Evolutionary conservation across 2,888 invertebrate genomes (phyloP).

Genomic region (Lasioglossum leucozonium): DNA sequence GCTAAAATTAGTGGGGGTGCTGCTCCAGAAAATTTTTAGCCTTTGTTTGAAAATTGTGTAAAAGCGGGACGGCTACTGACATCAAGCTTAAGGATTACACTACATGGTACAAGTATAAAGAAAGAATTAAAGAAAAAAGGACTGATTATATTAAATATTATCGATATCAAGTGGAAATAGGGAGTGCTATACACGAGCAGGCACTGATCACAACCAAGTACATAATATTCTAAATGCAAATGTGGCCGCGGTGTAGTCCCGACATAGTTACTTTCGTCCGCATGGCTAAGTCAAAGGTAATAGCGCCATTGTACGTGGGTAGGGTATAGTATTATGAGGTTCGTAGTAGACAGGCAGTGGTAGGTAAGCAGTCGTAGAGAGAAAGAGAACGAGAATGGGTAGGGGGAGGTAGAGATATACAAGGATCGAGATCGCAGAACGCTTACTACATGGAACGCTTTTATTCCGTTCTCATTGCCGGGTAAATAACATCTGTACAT

Average conservation of each 20-base stretch:
- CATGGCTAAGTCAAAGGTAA: slow-evolving; percentile 56
- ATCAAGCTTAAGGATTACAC: too few species aligned
- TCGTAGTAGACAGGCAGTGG: slow-evolving; percentile 29
- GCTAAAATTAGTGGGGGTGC: too few species aligned
- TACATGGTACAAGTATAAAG: too few species aligned
- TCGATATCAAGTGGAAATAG: too few species aligned
- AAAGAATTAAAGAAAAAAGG: too few species aligned
- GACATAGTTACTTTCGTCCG: slow-evolving; percentile 50
- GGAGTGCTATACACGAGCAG: too few species aligned
- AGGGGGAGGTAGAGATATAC: slow-evolving; percentile 68
- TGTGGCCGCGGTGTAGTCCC: slow-evolving; percentile 8
- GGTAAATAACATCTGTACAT: slow-evolving; percentile 84
- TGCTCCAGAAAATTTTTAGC: too few species aligned
- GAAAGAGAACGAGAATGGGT: background rate
- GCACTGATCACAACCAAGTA: too few species aligned
- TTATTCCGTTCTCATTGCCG: slow-evolving; percentile 82
- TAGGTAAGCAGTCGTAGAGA: slow-evolving; percentile 42
- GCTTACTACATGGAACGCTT: slow-evolving; percentile 75
- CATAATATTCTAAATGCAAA: slow-evolving; percentile 45
- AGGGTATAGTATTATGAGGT: slow-evolving; percentile 25
- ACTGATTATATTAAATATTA: too few species aligned
- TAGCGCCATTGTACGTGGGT: slow-evolving; percentile 31
- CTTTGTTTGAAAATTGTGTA: too few species aligned
- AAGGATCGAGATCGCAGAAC: slow-evolving; percentile 78
- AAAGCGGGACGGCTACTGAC: too few species aligned